Evolutionary conservation across 1,140 invertebrate species (phyloP).

Genomic region (Diplogasteroides magnus): DNA sequence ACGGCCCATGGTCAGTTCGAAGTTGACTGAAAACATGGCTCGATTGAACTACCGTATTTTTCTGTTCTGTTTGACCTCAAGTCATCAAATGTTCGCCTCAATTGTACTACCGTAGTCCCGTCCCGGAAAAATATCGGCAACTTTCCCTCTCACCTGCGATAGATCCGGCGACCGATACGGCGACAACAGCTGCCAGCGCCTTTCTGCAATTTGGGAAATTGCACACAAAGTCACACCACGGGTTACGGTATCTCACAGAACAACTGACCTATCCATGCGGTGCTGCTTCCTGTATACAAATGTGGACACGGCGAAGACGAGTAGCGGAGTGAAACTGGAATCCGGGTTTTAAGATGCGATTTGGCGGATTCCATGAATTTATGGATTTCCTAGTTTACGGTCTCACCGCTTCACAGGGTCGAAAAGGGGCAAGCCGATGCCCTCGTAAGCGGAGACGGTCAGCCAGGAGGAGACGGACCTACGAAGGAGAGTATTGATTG

Average conservation of each 20-base stretch:
- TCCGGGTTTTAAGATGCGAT: not conserved
- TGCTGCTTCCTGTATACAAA: slow-evolving; percentile 58
- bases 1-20: slow-evolving; percentile 59
- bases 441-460: slow-evolving; percentile 58
- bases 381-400: not conserved
- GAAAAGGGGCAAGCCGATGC: slow-evolving; percentile 63
- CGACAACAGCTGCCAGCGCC: slow-evolving; percentile 57
- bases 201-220: too few relatives aligned
- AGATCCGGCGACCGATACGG: slow-evolving; percentile 60
- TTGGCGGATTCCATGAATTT: not conserved
- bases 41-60: too few relatives aligned
- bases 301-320: slow-evolving; percentile 46
- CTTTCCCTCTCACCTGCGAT: slow-evolving; percentile 8
- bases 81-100: too few relatives aligned
- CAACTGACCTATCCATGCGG: slow-evolving; percentile 56
- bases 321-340: slow-evolving; percentile 20
- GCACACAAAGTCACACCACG: too few relatives aligned
- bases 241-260: too few relatives aligned
- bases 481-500: not conserved
- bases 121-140: too few relatives aligned
- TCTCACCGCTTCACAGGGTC: slow-evolving; percentile 58
- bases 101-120: too few relatives aligned
- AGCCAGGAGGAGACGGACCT: slow-evolving; percentile 57
- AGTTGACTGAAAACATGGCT: slow-evolving; percentile 39
- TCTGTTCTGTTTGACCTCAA: too few relatives aligned